phyloP scores from a whole-genome alignment of 2,888 invertebrate genomes.

The Fragum sueziense region DNA sequence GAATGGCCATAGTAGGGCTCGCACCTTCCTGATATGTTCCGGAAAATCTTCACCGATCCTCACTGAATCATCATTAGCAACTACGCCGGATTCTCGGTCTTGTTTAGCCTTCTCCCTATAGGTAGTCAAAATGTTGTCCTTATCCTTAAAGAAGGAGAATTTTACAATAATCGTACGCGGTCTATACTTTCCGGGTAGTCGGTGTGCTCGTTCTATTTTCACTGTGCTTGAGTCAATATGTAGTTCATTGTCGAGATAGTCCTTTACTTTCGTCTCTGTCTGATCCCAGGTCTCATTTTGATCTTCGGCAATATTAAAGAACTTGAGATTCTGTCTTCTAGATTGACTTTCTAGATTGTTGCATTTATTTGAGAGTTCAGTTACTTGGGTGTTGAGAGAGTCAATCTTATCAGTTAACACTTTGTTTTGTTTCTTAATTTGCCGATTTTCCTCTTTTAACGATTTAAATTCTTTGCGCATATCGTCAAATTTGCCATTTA shows the following conservation, averaged over 20 bases:
- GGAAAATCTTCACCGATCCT: conserved; percentile 12
- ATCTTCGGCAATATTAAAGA: background rate
- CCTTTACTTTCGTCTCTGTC: background rate
- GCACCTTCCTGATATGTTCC: background rate
- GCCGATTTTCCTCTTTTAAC: background rate
- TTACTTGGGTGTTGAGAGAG: background rate
- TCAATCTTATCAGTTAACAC: background rate
- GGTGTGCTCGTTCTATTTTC: background rate
- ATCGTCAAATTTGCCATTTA: background rate
- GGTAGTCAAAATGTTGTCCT: background rate
- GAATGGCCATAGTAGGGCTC: background rate
- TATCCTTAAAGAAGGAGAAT: background rate
- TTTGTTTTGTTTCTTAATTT: background rate
- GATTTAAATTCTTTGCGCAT: background rate
- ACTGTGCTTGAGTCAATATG: background rate
- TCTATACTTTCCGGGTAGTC: background rate
- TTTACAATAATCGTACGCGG: background rate
- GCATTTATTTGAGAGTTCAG: background rate
- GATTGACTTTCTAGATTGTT: background rate
- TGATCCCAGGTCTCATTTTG: background rate
- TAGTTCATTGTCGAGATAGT: background rate
- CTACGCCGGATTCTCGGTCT: background rate
- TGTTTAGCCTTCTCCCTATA: background rate
- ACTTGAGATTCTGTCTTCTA: background rate
- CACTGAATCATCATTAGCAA: background rate